Evolutionary conservation across 2,113 vertebrate genomes (phyloP), one percentile per base, ranked within the genome.

Genomic region (Cyphomyrus discorhynchus): DNA sequence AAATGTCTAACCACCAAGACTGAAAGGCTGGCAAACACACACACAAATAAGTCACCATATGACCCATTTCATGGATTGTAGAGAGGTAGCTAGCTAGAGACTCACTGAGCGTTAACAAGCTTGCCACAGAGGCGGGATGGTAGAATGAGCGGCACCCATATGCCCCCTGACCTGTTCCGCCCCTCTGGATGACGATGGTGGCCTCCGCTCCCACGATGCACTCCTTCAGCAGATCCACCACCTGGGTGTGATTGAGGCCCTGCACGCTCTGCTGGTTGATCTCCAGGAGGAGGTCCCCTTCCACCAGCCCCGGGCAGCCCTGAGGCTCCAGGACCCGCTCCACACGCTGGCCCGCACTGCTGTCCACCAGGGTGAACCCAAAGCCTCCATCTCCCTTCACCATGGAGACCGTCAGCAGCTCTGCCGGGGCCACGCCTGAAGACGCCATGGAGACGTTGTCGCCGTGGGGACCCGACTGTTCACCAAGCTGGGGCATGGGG

Each of bases 171-270:
- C 83, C 87, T 86, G 88, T 89, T 82, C 96, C 97, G 95, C 95
- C 97, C 97, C 98, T 97, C 94, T 99, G 98, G 94, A 99, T 98
- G 94, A 99, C 95, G 91, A 99, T 95, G 88, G 97, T 98, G 49
- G 98, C 97, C 94, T 99, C 98, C 2, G 96, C 97, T 93, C 98
- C 98, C 91, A 99, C 95, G 58, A 97, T 96, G 95, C 98, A 99
- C 95, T 99, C 98, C 95, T 99, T 99, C 89, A 99, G 97, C 95
- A 99, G 97, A 95, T 99, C 98, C 95, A 99, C 98, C 94, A 99
- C 98, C 94, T 99, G 98, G 89, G 97, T 97, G 94, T 99, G 98
- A 95, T 97, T 98, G 91, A 98, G 96, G 93, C 97, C 97, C 91
- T 98, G 98, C 94, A 98, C 97, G 91, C 98, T 97, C 96, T 98